phyloP scores from a whole-genome alignment of 92 coral and sea anemone genomes.

The Porites evermanni region DNA sequence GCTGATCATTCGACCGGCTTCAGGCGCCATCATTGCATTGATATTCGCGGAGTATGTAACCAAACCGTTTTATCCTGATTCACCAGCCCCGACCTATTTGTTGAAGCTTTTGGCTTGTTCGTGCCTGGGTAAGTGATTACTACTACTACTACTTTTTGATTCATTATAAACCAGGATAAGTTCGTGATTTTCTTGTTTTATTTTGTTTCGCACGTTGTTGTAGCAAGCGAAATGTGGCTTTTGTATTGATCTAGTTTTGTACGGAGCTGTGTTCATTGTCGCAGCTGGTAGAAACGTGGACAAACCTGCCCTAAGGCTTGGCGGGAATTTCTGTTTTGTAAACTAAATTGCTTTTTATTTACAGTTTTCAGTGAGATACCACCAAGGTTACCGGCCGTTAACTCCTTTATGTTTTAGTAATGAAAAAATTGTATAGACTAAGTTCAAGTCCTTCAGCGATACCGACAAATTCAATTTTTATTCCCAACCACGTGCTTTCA shows the following conservation, averaged over 20 bases:
- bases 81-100: constrained; percentile 70
- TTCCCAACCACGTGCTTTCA: constrained; percentile 26
- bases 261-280: constrained; percentile 4
- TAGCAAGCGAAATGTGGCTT: not conserved
- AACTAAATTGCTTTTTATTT: not conserved
- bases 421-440: not conserved
- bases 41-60: constrained; percentile 95
- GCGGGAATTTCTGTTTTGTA: constrained; percentile 34
- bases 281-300: constrained; percentile 38
- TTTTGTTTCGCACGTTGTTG: not conserved
- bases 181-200: not conserved
- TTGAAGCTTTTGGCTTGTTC: constrained; percentile 90
- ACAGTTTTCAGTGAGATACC: not conserved
- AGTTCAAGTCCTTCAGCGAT: not conserved
- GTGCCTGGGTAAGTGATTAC: constrained; percentile 86
- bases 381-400: not conserved
- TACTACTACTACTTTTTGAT: not conserved
- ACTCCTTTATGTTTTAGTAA: too few species aligned
- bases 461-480: not conserved
- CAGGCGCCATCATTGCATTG: constrained; percentile 91
- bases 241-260: not conserved
- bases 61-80: constrained; percentile 94
- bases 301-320: constrained; percentile 17
- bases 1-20: constrained; percentile 91
- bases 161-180: not conserved